Base-by-base conservation (phyloP, 1,140 invertebrate genomes). In the Eumaeus atala region DNA sequence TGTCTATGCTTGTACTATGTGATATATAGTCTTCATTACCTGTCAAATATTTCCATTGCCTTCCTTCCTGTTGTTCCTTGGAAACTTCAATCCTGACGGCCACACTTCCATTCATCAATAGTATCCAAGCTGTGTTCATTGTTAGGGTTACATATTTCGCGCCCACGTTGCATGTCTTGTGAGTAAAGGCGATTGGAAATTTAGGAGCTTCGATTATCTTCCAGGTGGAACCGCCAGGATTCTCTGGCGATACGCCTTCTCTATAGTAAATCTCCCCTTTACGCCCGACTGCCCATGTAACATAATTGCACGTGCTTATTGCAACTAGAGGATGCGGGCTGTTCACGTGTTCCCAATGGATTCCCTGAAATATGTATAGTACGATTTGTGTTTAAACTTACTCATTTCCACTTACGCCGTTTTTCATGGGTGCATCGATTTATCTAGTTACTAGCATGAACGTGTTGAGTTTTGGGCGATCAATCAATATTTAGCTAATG, bases 231-330 rank as follows among this genome's bases (percentile, higher is more conserved):
- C 84, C 84, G 69, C 89, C 88, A 10, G 92, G 91, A 76, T 92
- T 92, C 16, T 90, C 86, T 40, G 84, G 66, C 11, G 85, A 91
- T 34, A 95, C 91, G 3, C 93, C 93, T 69, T 92, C 90, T 61
- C 93, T 88, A 85, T 91, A 93, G 77, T 93, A 96, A 6, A 94
- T 90, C 60, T 94, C 95, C 35, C 95, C 95, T 87, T 95, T 96
- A 64, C 91, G 91, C 0, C 93, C 94, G 21, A 95, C 91, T 2
- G 93, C 94, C 96, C 96, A 97, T n/a, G 96, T 91, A 66, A 93
- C 91, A 18, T 89, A 84, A 18, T 89, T 86, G 38, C 87, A 87
- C 8, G 91, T 91, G 28, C 92, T 94, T 50, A 96, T 93, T 54
- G 90, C 91, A 16, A 91, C 89, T 33, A 96, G 84, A 6, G 93